phyloP scores from a whole-genome alignment of 2,797 vertebrate species.

The Setipinna tenuifilis region DNA sequence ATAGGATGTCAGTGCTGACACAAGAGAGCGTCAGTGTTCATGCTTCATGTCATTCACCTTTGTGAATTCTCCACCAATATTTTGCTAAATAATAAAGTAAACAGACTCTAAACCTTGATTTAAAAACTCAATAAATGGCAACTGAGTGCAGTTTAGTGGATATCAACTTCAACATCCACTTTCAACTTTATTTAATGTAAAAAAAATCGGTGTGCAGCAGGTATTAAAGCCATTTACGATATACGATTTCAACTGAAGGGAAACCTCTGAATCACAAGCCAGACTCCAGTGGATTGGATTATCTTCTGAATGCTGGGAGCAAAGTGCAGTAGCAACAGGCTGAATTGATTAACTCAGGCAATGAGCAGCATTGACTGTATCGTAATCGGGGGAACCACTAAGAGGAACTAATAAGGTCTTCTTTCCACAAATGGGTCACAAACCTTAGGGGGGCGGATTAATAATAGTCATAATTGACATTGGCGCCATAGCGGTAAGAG shows the following conservation, averaged over 20 bases:
- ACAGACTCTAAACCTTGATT: too few relatives aligned
- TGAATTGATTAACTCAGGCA: background rate
- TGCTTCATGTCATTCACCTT: too few relatives aligned
- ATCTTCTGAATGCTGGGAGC: background rate
- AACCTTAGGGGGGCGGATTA: conserved; percentile 46
- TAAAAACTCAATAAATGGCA: background rate
- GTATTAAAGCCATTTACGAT: background rate
- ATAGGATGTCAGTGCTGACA: background rate
- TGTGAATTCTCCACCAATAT: too few relatives aligned
- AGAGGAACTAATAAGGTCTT: background rate
- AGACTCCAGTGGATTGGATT: background rate
- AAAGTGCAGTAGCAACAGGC: background rate
- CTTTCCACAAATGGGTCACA: background rate
- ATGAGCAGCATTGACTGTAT: background rate
- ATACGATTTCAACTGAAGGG: background rate
- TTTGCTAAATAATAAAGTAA: too few relatives aligned
- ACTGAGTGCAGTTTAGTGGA: background rate
- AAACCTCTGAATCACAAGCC: background rate
- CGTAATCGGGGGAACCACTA: background rate
- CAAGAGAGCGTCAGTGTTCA: too few relatives aligned
- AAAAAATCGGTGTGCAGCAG: too few relatives aligned
- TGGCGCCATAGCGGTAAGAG: conserved; percentile 77
- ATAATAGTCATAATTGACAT: conserved; percentile 84
- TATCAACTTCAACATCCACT: background rate
- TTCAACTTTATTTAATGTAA: too few relatives aligned